Evolutionary conservation across 2,113 vertebrate species (phyloP).

Genomic region (Notechis scutatus): DNA sequence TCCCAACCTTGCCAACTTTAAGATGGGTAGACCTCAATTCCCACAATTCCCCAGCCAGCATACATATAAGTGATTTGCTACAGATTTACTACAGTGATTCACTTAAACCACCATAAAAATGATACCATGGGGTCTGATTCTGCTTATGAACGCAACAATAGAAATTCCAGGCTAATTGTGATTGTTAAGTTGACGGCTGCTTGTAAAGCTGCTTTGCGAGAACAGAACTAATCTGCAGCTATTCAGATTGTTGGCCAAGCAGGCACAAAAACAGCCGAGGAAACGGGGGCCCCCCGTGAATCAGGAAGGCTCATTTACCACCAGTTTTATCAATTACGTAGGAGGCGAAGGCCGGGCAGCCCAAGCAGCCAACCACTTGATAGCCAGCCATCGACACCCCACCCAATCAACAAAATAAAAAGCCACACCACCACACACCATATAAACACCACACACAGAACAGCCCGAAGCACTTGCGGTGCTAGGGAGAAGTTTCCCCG

Average conservation of each 20-base stretch:
- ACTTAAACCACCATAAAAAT: neutral
- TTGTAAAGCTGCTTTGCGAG: neutral
- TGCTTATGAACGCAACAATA: neutral
- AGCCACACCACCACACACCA: neutral
- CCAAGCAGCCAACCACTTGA: no score
- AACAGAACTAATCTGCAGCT: neutral
- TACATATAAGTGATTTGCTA: neutral
- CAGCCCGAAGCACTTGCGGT: neutral
- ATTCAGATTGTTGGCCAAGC: neutral
- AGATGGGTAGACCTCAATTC: neutral
- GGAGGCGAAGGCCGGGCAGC: no score
- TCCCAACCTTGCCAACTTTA: neutral
- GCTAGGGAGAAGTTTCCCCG: no score
- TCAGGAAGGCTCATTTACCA: no score
- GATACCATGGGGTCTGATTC: neutral
- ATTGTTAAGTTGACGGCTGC: neutral
- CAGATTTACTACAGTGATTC: no score
- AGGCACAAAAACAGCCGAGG: neutral
- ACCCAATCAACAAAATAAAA: neutral
- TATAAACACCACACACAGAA: neutral
- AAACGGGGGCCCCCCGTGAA: no score
- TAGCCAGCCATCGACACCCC: no score
- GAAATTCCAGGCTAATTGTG: neutral
- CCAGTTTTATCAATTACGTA: no score
- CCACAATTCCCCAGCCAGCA: neutral